phyloP scores from a whole-genome alignment of 2,113 vertebrate species.

The Nibea albiflora region DNA sequence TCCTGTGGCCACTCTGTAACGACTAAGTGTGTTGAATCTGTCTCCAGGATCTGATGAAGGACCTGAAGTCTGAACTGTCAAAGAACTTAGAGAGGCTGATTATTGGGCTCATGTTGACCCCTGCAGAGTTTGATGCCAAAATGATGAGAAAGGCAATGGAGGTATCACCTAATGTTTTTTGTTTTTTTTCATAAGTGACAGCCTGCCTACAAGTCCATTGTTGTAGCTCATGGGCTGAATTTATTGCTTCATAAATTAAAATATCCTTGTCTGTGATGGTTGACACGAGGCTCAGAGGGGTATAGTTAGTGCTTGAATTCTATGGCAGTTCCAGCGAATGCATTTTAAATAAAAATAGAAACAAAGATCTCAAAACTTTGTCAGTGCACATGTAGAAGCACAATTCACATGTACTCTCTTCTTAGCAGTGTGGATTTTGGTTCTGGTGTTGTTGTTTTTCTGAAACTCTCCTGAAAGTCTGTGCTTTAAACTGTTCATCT shows the following conservation, averaged over 20 bases:
- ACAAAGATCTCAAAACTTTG: not conserved
- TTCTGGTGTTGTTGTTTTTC: not conserved
- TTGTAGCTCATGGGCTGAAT: not conserved
- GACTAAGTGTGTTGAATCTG: not conserved
- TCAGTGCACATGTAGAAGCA: not conserved
- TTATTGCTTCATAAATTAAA: not conserved
- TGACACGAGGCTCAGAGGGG: not conserved
- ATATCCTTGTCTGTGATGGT: not conserved
- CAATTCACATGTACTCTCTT: not conserved
- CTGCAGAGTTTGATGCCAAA: conserved; percentile 94
- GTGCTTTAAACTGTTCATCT: not conserved
- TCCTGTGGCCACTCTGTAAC: not conserved
- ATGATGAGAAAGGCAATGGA: conserved; percentile 97
- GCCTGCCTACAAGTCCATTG: not conserved
- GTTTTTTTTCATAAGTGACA: not conserved
- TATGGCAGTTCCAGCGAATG: not conserved
- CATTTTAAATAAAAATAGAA: conserved; percentile 7
- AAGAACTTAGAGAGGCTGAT: conserved; percentile 93
- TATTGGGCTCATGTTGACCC: conserved; percentile 93
- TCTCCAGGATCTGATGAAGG: conserved; percentile 93
- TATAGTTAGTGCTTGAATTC: not conserved
- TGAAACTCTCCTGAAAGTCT: not conserved
- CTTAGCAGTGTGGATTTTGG: not conserved
- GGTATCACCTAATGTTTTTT: conserved; percentile 66
- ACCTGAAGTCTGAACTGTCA: conserved; percentile 95